Evolutionary conservation across 2,888 invertebrate species (phyloP).

Genomic region (Lagria hirta): DNA sequence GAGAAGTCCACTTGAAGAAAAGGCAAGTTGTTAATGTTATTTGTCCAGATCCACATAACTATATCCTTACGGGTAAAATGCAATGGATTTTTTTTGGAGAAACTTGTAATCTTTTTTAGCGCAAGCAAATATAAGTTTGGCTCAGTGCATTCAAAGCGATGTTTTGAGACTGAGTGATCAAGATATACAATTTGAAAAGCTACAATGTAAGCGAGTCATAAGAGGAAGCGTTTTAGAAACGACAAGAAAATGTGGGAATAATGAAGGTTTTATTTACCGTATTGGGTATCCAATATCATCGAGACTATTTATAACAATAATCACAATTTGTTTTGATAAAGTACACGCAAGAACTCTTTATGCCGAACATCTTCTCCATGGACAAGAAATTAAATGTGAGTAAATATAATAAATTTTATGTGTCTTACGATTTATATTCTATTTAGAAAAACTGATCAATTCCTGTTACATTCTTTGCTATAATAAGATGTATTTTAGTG

Average conservation of each 20-base stretch:
- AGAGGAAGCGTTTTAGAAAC: constrained; percentile 42
- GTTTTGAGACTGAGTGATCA: constrained; percentile 34
- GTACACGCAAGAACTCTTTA: constrained; percentile 46
- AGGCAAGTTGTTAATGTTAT: constrained; percentile 37
- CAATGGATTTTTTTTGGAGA: not conserved
- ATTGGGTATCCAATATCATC: constrained; percentile 42
- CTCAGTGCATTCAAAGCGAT: constrained; percentile 36
- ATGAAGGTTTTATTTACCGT: constrained; percentile 38
- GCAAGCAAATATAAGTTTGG: constrained; percentile 37
- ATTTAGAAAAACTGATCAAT: too few species aligned
- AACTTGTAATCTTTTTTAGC: constrained; percentile 35
- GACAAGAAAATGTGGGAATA: constrained; percentile 39
- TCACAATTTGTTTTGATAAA: constrained; percentile 48
- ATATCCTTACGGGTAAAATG: constrained; percentile 37
- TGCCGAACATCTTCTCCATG: constrained; percentile 48
- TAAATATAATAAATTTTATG: too few species aligned
- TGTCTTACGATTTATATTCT: too few species aligned
- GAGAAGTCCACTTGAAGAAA: constrained; percentile 32
- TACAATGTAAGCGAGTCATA: constrained; percentile 40
- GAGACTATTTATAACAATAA: constrained; percentile 40
- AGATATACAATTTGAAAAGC: constrained; percentile 34
- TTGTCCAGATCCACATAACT: constrained; percentile 43
- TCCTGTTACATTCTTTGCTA: too few species aligned
- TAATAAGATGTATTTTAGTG: too few species aligned
- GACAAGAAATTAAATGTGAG: constrained; percentile 50